phyloP scores from a whole-genome alignment of 2,888 invertebrate species.

The Theodoxus fluviatilis region DNA sequence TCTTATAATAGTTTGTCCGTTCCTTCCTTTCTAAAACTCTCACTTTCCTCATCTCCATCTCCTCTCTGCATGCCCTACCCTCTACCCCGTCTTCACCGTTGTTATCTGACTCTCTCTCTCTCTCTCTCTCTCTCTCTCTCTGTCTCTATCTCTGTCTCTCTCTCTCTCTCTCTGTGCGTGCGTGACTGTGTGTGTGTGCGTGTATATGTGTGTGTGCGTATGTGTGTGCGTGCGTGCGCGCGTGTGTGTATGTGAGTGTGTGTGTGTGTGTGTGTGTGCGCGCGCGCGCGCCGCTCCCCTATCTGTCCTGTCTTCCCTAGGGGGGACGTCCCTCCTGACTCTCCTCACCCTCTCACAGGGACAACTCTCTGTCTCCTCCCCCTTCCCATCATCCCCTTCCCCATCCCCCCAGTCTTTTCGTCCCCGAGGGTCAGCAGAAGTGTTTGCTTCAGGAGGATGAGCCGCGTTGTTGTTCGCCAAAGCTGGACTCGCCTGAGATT shows the following conservation, averaged over 20 bases:
- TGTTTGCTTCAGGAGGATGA: no score
- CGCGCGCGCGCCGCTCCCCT: background rate
- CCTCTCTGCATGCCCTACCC: background rate
- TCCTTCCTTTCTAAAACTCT: background rate
- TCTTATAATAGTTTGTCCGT: no score
- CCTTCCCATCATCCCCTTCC: background rate
- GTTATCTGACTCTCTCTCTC: background rate
- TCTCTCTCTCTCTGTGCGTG: background rate
- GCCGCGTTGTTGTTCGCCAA: no score
- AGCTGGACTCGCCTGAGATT: no score
- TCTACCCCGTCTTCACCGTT: background rate
- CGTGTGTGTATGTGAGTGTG: background rate
- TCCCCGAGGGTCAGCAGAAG: no score
- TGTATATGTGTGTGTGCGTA: background rate
- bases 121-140: conserved; percentile 5
- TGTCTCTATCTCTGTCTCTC: background rate
- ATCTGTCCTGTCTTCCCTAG: background rate
- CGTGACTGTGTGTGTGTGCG: background rate
- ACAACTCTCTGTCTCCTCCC: background rate
- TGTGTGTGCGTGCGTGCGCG: background rate
- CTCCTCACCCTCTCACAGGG: no score
- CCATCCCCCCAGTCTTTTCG: no score
- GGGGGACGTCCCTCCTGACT: background rate
- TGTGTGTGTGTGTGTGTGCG: conserved; percentile 10
- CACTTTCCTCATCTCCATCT: background rate